Conservation (phyloP, 2,797 vertebrate species). For the Xenopus petersii region DNA sequence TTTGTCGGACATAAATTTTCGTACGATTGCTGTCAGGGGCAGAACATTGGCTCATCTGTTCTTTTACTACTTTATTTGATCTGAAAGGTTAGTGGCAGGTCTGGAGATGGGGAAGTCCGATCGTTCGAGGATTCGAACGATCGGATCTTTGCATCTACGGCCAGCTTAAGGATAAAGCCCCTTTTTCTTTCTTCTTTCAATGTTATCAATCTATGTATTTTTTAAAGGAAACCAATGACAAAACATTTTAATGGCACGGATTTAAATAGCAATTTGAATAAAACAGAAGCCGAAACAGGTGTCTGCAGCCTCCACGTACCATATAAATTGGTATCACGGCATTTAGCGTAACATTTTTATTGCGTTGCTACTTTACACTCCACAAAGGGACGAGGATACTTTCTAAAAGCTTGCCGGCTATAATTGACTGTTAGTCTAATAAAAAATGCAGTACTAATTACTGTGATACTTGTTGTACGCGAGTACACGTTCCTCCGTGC, state of each 20-base stretch:
- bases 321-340: not conserved
- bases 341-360: not conserved
- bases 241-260: not conserved
- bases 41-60: too few species aligned
- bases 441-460: slow-evolving; percentile 1
- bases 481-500: not conserved
- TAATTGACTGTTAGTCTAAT: slow-evolving; percentile 3
- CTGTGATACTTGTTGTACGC: not conserved
- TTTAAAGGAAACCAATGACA: too few species aligned
- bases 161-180: too few species aligned
- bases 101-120: too few species aligned
- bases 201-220: too few species aligned
- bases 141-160: too few species aligned
- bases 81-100: too few species aligned
- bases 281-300: not conserved
- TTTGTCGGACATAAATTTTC: too few species aligned
- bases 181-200: too few species aligned
- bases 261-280: not conserved
- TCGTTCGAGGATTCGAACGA: too few species aligned
- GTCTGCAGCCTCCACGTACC: not conserved
- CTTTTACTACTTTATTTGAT: too few species aligned
- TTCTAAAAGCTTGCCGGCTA: not conserved
- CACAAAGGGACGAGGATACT: not conserved
- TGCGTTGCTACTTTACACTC: not conserved
- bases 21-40: too few species aligned